Percentiles rank a stretch among this genome's conserved stretches.
Conservation (phyloP, 1,140 invertebrate species). For the Vanessa tameamea region DNA sequence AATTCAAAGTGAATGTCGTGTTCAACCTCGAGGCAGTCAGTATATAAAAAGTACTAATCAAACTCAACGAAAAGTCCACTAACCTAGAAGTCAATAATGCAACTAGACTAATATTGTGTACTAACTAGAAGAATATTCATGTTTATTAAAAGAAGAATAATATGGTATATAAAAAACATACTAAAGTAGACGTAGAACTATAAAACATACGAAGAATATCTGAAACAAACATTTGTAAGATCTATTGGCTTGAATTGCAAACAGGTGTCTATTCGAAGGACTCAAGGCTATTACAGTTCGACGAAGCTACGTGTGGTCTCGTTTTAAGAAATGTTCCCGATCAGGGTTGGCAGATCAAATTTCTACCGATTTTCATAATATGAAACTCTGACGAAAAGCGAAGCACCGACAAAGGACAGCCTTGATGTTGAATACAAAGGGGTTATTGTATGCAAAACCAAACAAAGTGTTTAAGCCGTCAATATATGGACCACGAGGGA, state of each 20-base stretch:
- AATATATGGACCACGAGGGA: slow-evolving; percentile 16
- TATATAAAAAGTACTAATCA: too few species aligned
- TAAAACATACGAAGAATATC: background rate
- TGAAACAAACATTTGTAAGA: slow-evolving; percentile 6
- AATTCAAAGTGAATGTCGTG: too few species aligned
- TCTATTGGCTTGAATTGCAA: slow-evolving; percentile 13
- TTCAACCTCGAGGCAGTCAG: too few species aligned
- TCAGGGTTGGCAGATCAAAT: slow-evolving; percentile 27
- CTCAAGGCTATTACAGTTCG: slow-evolving; percentile 19
- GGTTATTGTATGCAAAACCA: slow-evolving; percentile 39
- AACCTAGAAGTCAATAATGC: too few species aligned
- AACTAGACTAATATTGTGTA: too few species aligned
- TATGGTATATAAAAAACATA: background rate
- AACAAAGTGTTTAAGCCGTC: slow-evolving; percentile 28
- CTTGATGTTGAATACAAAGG: slow-evolving; percentile 35
- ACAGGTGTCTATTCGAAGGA: slow-evolving; percentile 10
- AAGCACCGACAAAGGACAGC: slow-evolving; percentile 31
- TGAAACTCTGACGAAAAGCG: slow-evolving; percentile 22
- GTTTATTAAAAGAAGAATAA: too few species aligned
- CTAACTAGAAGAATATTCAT: too few species aligned
- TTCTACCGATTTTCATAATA: slow-evolving; percentile 32
- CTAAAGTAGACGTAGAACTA: background rate
- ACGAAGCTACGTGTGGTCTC: slow-evolving; percentile 34
- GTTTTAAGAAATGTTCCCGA: slow-evolving; percentile 21
- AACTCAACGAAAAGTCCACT: too few species aligned